These are phyloP conservation scores for Hybognathus amarus DNA, from an alignment of 2,797 vertebrate species.

Conservation along the genomic window DNA sequence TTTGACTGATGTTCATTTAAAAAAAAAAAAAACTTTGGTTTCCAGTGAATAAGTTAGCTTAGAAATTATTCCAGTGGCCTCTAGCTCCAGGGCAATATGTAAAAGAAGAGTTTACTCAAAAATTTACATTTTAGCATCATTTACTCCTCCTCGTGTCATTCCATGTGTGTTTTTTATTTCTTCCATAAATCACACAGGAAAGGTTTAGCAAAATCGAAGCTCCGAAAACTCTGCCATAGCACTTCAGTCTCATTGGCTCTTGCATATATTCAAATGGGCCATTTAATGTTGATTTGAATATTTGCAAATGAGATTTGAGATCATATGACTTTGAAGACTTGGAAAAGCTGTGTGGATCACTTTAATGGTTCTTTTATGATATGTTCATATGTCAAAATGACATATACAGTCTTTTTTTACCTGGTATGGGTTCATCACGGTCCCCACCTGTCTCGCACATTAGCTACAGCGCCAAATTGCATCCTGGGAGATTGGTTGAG, in stretches of 20 bases:
- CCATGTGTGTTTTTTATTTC: neutral
- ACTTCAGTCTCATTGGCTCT: neutral
- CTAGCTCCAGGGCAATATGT: neutral
- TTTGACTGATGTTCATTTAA: too few species aligned
- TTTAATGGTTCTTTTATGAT: neutral
- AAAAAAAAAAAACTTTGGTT: neutral
- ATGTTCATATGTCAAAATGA: too few species aligned
- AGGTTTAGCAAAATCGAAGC: neutral
- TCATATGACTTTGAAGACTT: neutral
- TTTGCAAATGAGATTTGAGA: neutral
- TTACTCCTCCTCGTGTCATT: neutral
- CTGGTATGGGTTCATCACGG: neutral
- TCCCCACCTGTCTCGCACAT: slow-evolving; percentile 28
- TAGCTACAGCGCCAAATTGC: slow-evolving; percentile 8
- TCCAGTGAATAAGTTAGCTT: neutral
- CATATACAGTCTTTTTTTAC: slow-evolving; percentile 24
- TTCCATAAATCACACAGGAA: neutral
- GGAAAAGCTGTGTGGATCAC: neutral
- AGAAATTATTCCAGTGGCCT: neutral
- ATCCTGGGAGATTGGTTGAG: neutral
- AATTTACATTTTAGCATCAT: neutral
- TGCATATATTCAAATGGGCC: neutral
- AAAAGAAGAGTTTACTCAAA: neutral
- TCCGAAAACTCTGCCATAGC: neutral
- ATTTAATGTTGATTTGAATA: neutral